These are phyloP conservation scores for Cotesia typhae DNA, from an alignment of 1,140 invertebrate genomes.

Conservation along the genomic window DNA sequence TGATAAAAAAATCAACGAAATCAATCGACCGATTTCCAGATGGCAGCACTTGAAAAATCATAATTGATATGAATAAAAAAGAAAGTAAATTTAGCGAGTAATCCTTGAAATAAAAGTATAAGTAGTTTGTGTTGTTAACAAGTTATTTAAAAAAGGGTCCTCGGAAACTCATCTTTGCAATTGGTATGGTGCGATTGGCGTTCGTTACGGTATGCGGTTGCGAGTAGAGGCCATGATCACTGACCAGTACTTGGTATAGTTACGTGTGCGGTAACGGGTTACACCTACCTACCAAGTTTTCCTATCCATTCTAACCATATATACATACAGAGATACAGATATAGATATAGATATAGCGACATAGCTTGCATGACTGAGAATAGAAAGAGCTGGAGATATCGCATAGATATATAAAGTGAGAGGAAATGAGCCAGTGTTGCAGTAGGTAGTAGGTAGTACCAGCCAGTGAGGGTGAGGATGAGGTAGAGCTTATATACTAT, in stretches of 20 bases:
- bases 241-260: conserved; percentile 25
- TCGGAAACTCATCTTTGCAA: conserved; percentile 19
- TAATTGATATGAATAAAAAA: too few species aligned
- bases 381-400: conserved; percentile 11
- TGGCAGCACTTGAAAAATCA: too few species aligned
- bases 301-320: conserved; percentile 25
- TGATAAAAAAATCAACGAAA: too few species aligned
- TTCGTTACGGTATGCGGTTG: conserved; percentile 31
- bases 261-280: conserved; percentile 37
- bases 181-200: conserved; percentile 21
- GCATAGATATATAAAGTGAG: conserved; percentile 21
- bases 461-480: neutral
- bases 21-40: too few species aligned
- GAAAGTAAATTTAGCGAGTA: neutral
- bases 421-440: conserved; percentile 17
- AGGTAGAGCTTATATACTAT: neutral
- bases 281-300: conserved; percentile 38
- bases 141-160: conserved; percentile 15
- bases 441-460: neutral
- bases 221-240: conserved; percentile 29
- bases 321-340: too few species aligned
- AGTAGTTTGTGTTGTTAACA: neutral
- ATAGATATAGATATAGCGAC: conserved; percentile 32
- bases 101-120: neutral
- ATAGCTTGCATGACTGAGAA: conserved; percentile 32